A percentile compares a stretch with the other conserved stretches of the same genome.
Conservation (phyloP, 2,888 invertebrate genomes). For the Brachynemurus nebulosus region DNA sequence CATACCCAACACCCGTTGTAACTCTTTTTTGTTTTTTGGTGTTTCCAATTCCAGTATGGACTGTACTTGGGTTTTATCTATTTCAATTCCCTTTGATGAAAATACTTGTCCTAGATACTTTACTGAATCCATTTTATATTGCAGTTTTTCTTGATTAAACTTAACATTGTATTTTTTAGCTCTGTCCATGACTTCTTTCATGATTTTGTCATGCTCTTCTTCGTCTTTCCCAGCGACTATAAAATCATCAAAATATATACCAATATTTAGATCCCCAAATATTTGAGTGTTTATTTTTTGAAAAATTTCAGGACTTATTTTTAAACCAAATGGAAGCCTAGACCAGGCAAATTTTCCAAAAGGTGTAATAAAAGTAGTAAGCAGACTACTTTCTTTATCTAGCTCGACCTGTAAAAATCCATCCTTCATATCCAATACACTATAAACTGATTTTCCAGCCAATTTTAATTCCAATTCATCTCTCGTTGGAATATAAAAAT, state of each 20-base stretch:
- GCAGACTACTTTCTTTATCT: too few species aligned
- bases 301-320: slow-evolving; percentile 15
- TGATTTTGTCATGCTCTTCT: slow-evolving; percentile 17
- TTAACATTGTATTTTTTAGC: slow-evolving; percentile 14
- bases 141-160: slow-evolving; percentile 17
- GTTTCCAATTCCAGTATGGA: slow-evolving; percentile 16
- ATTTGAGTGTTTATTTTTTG: too few species aligned
- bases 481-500: slow-evolving; percentile 9
- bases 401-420: slow-evolving; percentile 14
- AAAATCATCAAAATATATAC: too few species aligned
- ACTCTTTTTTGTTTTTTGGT: slow-evolving; percentile 16
- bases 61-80: slow-evolving; percentile 11
- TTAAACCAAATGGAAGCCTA: slow-evolving; percentile 15
- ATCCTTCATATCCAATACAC: slow-evolving; percentile 14
- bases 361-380: too few species aligned
- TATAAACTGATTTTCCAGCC: slow-evolving; percentile 12
- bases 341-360: too few species aligned
- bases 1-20: slow-evolving; percentile 18
- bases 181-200: slow-evolving; percentile 13
- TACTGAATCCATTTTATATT: slow-evolving; percentile 12
- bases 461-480: slow-evolving; percentile 11
- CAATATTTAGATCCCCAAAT: too few species aligned
- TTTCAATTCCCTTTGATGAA: slow-evolving; percentile 1
- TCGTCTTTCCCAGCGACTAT: slow-evolving; percentile 12
- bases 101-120: slow-evolving; percentile 18